Conservation (phyloP, 2,888 invertebrate genomes). For the Drosophila fungiperda region DNA sequence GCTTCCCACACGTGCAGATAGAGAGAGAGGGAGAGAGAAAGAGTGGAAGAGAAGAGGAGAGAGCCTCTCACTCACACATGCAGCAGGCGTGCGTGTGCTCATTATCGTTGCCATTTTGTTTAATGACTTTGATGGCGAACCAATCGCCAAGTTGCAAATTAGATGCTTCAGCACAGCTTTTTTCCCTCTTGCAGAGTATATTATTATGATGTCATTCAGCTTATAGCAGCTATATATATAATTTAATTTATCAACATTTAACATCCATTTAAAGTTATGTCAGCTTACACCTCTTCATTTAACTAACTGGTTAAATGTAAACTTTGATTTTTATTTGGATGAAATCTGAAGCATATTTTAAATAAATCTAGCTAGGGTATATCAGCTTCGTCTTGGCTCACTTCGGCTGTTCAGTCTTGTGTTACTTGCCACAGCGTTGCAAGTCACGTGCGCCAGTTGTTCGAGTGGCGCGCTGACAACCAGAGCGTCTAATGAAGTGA, state of each 20-base stretch:
- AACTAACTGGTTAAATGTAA: neutral
- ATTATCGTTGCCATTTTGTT: slow-evolving; percentile 61
- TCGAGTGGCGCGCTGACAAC: slow-evolving; percentile 58
- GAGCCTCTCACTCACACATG: neutral
- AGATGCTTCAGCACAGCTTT: slow-evolving; percentile 28
- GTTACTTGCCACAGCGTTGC: slow-evolving; percentile 7
- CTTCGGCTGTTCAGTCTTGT: neutral
- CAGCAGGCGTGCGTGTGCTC: slow-evolving; percentile 25
- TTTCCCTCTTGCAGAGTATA: neutral
- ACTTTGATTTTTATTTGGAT: neutral
- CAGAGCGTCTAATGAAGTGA: slow-evolving; percentile 65
- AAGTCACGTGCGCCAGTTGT: slow-evolving; percentile 75
- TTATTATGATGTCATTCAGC: neutral
- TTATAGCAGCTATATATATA: neutral
- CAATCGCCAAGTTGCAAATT: slow-evolving; percentile 65
- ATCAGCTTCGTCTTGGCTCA: neutral
- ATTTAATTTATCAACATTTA: fast-evolving
- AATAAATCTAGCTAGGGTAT: neutral
- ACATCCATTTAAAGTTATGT: neutral
- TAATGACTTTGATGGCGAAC: slow-evolving; percentile 64
- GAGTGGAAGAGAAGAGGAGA: neutral
- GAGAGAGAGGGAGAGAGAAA: neutral
- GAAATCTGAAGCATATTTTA: neutral
- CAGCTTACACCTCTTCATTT: neutral
- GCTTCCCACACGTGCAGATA: neutral